Conservation (phyloP, 2,888 invertebrate genomes). For the Xanthorhoe designata region DNA sequence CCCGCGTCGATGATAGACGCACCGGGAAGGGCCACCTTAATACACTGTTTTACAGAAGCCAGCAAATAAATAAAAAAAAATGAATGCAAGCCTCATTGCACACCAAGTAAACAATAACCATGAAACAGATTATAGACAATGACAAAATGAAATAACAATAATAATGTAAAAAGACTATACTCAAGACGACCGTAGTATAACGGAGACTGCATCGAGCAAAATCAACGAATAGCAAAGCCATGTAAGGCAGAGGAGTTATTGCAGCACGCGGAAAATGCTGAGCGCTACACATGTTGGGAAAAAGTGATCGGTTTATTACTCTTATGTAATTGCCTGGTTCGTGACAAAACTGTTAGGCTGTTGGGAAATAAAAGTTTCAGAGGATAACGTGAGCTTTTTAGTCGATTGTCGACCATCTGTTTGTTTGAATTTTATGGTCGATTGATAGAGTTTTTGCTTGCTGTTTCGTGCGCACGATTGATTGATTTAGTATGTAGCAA, state of each 20-base stretch:
- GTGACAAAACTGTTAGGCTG: constrained; percentile 26
- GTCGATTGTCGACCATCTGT: constrained; percentile 7
- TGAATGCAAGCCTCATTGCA: no score
- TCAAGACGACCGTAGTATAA: not conserved
- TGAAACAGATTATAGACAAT: no score
- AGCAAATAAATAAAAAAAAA: no score
- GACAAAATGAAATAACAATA: not conserved
- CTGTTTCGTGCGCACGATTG: not conserved
- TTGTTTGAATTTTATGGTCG: not conserved
- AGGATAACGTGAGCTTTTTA: constrained; percentile 19
- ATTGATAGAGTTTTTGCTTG: not conserved
- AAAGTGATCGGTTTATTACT: constrained; percentile 45
- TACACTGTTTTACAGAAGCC: no score
- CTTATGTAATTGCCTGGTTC: constrained; percentile 29
- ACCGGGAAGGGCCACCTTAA: no score
- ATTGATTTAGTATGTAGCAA: not conserved
- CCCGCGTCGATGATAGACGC: no score
- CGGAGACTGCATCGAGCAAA: constrained; percentile 1
- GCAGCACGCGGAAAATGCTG: constrained; percentile 64
- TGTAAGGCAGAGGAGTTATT: constrained; percentile 60
- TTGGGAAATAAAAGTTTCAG: constrained; percentile 33
- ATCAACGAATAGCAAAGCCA: constrained; percentile 54
- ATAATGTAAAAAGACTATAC: no score
- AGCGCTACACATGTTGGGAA: constrained; percentile 44
- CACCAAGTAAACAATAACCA: no score